Conservation (phyloP, 2,888 invertebrate species). For the Blera fallax region DNA sequence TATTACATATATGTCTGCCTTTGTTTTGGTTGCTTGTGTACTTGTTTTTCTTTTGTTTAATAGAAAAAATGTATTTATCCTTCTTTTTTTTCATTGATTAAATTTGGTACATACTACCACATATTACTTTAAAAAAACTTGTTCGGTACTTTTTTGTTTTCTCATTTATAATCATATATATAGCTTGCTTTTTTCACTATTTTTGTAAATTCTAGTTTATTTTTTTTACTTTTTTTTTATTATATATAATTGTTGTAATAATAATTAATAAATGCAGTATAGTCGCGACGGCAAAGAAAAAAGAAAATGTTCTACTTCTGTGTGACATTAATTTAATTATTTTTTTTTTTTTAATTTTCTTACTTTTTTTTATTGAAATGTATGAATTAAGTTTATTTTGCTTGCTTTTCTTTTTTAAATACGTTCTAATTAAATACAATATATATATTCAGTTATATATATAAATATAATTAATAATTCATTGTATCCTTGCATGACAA, state of each 20-base stretch:
- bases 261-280: conserved; percentile 72
- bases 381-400: conserved; percentile 70
- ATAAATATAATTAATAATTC: conserved; percentile 72
- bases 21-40: conserved; percentile 58
- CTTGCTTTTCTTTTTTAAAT: conserved; percentile 59
- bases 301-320: conserved; percentile 63
- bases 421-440: conserved; percentile 69
- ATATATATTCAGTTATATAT: conserved; percentile 69
- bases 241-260: conserved; percentile 73
- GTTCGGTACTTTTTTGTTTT: conserved; percentile 50
- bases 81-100: conserved; percentile 74
- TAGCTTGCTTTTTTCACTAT: conserved; percentile 72
- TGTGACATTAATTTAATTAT: conserved; percentile 61
- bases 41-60: conserved; percentile 73
- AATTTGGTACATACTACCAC: conserved; percentile 73
- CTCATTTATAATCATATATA: conserved; percentile 47
- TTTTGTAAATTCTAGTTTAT: conserved; percentile 76
- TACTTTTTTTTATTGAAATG: conserved; percentile 63
- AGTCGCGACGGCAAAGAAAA: conserved; percentile 72
- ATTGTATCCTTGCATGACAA: conserved; percentile 71
- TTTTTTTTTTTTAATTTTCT: conserved; percentile 42
- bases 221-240: conserved; percentile 50
- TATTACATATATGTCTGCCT: conserved; percentile 70
- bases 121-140: conserved; percentile 50
- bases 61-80: conserved; percentile 75